Evolutionary conservation across 2,797 vertebrate species (phyloP), one percentile per base, ranked within the genome.

Genomic region (Xerus rutilus): DNA sequence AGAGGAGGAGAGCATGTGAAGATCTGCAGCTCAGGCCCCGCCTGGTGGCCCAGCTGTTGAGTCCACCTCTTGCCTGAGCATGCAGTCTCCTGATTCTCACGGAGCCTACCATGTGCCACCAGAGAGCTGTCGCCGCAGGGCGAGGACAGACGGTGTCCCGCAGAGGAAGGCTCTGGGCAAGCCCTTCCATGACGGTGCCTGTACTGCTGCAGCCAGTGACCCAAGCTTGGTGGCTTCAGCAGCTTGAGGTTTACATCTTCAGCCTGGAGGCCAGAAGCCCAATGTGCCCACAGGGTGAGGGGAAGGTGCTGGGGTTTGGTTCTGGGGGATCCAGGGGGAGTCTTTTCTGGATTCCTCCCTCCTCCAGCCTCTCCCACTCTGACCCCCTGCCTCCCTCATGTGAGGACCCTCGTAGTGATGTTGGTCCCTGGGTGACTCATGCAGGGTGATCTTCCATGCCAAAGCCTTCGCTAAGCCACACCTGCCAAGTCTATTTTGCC

Each of bases 61-160:
- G 54, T 28, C 39, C n/a, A 13, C 0, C 49, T n/a, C 62, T 93
- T 64, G 20, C 65, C 74, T 25, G 49, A 32, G 64, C n/a, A 0
- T 14, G 25, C 30, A 1, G 45, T 39, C 47, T 1, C 0, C 23
- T 14, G 1, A 47, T 1, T 0, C 47, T 43, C 47, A n/a, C 7
- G 20, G 25, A 20, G 13, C 73, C 93, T 85, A n/a, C 92, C 70
- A 7, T 54, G 49, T 8, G 32, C 35, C 39, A 0, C 23, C 0
- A 35, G 0, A 0, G 49, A 54, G 39, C 54, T 21, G 7, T 45
- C 15, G 9, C 7, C 3, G 35, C 12, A 12, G 2, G 81, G 39
- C 1, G 23, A n/a, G 85, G 69, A 32, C 30, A 4, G 69, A 6
- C 67, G 49, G 5, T 1, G 30, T 21, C 39, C 67, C 0, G 59